These are phyloP conservation scores for Thymelicus lineola DNA, from an alignment of 2,888 invertebrate species.

Conservation along the genomic window DNA sequence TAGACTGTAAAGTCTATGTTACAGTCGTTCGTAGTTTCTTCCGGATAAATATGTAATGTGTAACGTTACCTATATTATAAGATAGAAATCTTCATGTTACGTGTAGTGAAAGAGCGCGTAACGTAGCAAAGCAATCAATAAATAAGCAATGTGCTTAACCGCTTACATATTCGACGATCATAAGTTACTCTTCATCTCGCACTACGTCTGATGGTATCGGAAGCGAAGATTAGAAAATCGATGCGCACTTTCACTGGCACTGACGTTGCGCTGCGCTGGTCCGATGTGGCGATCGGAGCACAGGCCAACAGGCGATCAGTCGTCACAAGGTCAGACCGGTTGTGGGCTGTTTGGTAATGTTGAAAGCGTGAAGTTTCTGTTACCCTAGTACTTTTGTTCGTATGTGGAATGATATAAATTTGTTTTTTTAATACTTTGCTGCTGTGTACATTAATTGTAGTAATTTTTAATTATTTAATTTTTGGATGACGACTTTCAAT, in stretches of 20 bases:
- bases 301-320: slow-evolving; percentile 17
- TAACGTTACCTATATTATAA: background rate
- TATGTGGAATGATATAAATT: background rate
- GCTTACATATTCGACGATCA: slow-evolving; percentile 2
- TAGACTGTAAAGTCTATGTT: too few relatives aligned
- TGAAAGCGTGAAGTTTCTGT: background rate
- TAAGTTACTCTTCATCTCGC: slow-evolving; percentile 15
- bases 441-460: too few relatives aligned
- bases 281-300: slow-evolving; percentile 29
- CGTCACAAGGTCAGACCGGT: slow-evolving; percentile 32
- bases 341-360: slow-evolving; percentile 6
- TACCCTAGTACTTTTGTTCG: background rate
- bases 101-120: background rate
- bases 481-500: too few relatives aligned
- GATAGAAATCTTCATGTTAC: background rate
- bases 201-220: slow-evolving; percentile 42
- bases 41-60: background rate
- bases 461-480: too few relatives aligned
- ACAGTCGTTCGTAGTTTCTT: background rate
- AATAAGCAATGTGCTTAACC: background rate
- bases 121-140: background rate
- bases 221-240: slow-evolving; percentile 69
- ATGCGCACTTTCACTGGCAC: slow-evolving; percentile 72
- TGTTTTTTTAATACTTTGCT: too few relatives aligned
- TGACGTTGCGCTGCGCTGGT: slow-evolving; percentile 47